A percentile compares a stretch with the other conserved stretches of the same genome.
These are phyloP conservation scores for Trichogramma evanescens DNA, from an alignment of 2,888 invertebrate genomes.

Conservation along the genomic window DNA sequence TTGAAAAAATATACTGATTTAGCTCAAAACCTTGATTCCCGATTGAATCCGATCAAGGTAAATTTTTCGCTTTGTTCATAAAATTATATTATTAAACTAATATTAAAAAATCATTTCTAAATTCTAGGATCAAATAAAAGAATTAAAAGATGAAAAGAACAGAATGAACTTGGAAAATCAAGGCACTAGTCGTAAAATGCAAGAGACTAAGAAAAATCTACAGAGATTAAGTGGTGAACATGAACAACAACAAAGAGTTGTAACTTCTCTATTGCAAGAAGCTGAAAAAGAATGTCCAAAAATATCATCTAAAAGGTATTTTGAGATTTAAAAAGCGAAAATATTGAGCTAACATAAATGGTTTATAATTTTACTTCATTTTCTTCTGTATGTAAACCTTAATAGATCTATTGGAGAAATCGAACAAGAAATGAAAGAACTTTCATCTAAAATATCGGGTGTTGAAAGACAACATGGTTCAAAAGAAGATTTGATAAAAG, in stretches of 20 bases:
- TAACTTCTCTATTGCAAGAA: constrained; percentile 41
- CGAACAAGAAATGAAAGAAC: constrained; percentile 19
- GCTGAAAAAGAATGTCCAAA: constrained; percentile 50
- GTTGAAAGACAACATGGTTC: constrained; percentile 33
- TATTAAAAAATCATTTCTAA: constrained; percentile 2
- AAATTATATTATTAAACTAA: not conserved
- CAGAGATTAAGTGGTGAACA: constrained; percentile 36
- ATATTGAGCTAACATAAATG: not conserved
- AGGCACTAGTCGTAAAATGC: constrained; percentile 24
- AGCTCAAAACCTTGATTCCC: constrained; percentile 26
- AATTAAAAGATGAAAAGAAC: constrained; percentile 44
- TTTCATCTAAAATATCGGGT: constrained; percentile 29
- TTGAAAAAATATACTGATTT: constrained; percentile 28
- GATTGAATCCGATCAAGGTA: constrained; percentile 32
- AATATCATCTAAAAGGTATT: constrained; percentile 50
- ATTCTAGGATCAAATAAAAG: constrained; percentile 47
- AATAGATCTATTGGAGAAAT: constrained; percentile 30
- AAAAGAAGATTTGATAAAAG: constrained; percentile 34
- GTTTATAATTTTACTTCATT: constrained; percentile 4
- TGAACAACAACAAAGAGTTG: constrained; percentile 41
- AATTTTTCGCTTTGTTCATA: not conserved
- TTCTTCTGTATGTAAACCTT: not conserved
- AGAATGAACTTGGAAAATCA: constrained; percentile 26
- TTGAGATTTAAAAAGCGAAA: constrained; percentile 5
- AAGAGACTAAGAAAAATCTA: constrained; percentile 25